phyloP scores from a whole-genome alignment of 2,113 vertebrate genomes.

The Ammodramus savannarum region DNA sequence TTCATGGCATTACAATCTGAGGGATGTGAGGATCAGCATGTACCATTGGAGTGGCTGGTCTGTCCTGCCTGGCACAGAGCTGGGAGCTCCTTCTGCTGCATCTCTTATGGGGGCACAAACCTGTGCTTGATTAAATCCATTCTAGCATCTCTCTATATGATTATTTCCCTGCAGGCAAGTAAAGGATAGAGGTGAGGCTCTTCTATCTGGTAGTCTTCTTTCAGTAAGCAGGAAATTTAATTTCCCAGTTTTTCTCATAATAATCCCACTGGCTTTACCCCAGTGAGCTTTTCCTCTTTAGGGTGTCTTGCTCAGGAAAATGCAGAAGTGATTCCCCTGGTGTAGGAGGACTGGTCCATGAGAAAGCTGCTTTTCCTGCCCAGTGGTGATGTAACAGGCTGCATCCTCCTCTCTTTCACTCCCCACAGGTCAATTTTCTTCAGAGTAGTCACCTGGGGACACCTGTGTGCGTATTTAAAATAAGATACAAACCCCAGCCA shows the following conservation, averaged over 20 bases:
- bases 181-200: neutral
- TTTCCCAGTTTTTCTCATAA: neutral
- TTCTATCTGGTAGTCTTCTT: neutral
- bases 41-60: neutral
- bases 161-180: neutral
- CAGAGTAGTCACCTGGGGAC: neutral
- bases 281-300: neutral
- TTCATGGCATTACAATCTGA: neutral
- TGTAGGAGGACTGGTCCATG: neutral
- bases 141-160: neutral
- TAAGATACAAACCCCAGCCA: neutral
- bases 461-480: neutral
- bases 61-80: neutral
- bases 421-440: neutral
- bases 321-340: neutral
- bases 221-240: neutral
- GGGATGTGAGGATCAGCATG: rapidly evolving
- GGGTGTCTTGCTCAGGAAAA: neutral
- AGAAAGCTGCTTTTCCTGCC: neutral
- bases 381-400: neutral
- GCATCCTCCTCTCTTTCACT: neutral
- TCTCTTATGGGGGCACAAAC: neutral
- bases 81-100: neutral
- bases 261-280: neutral
- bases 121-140: neutral